Conservation (phyloP, 35 echinoderm and acorn worm species). For the Strongylocentrotus purpuratus region DNA sequence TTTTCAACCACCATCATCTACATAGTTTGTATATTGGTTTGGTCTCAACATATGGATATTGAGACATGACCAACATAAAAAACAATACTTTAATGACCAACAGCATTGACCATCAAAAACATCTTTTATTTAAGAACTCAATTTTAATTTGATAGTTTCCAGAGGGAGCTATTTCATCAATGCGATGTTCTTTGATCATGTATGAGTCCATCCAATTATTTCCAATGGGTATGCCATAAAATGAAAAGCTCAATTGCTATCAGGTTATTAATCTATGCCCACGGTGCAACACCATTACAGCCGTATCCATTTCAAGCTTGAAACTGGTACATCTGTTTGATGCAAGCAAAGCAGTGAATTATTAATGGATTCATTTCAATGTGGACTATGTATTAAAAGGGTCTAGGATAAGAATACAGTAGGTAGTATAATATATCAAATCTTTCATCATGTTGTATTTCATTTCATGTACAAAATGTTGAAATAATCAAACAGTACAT, state of each 20-base stretch:
- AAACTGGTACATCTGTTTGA: not conserved
- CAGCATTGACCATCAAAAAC: too few species aligned
- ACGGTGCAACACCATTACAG: not conserved
- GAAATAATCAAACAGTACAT: too few species aligned
- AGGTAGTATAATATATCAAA: too few species aligned
- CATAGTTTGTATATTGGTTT: too few species aligned
- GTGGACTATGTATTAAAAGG: not conserved
- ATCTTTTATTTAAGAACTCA: not conserved
- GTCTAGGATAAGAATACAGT: not conserved
- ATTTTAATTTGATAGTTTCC: not conserved
- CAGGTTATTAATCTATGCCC: not conserved
- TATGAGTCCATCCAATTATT: not conserved
- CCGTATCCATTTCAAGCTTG: not conserved
- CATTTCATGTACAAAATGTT: too few species aligned
- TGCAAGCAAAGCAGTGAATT: not conserved
- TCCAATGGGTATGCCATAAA: not conserved
- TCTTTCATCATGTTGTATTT: too few species aligned
- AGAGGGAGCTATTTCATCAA: not conserved
- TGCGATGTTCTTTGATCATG: not conserved
- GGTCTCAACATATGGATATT: not conserved
- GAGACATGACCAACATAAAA: not conserved
- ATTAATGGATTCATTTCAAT: not conserved
- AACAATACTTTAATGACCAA: not conserved
- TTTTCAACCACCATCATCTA: too few species aligned
- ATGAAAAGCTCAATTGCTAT: not conserved